Evolutionary conservation across 2,888 invertebrate genomes (phyloP).

Genomic region (Cheilosia grossa): DNA sequence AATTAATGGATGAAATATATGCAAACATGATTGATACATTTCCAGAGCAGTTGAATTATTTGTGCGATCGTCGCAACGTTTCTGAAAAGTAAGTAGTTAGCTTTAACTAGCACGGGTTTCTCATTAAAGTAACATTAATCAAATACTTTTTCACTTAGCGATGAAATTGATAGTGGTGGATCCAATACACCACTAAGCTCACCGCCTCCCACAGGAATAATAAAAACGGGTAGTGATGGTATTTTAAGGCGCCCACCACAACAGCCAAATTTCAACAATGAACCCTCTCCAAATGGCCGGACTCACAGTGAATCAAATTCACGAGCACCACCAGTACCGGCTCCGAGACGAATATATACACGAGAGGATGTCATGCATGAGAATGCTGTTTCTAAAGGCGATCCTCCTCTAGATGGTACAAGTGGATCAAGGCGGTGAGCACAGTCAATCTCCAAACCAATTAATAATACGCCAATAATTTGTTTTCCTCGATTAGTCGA

Average conservation of each 20-base stretch:
- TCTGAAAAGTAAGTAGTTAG: constrained; percentile 72
- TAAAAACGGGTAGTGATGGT: constrained; percentile 34
- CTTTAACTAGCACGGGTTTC: neutral
- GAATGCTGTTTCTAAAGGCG: constrained; percentile 88
- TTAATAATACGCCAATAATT: neutral
- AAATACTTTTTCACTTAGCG: constrained; percentile 52
- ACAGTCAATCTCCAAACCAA: neutral
- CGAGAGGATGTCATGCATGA: constrained; percentile 90
- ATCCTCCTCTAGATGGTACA: constrained; percentile 78
- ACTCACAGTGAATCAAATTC: constrained; percentile 39
- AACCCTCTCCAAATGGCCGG: constrained; percentile 28
- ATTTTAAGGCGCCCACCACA: constrained; percentile 1
- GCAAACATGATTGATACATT: constrained; percentile 92
- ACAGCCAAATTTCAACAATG: constrained; percentile 24
- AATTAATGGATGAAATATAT: constrained; percentile 93
- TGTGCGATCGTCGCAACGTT: constrained; percentile 82
- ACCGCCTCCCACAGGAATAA: constrained; percentile 56
- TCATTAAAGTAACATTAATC: too few species aligned
- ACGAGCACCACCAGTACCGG: constrained; percentile 43
- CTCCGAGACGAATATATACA: constrained; percentile 85
- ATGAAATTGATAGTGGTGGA: constrained; percentile 74
- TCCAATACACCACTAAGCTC: constrained; percentile 74
- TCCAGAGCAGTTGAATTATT: constrained; percentile 90
- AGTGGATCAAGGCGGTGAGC: constrained; percentile 54
- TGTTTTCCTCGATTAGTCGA: constrained; percentile 31